Percentiles rank a stretch among this genome's conserved stretches.
phyloP scores from a whole-genome alignment of 2,797 vertebrate species.

The Buceros bicornis region DNA sequence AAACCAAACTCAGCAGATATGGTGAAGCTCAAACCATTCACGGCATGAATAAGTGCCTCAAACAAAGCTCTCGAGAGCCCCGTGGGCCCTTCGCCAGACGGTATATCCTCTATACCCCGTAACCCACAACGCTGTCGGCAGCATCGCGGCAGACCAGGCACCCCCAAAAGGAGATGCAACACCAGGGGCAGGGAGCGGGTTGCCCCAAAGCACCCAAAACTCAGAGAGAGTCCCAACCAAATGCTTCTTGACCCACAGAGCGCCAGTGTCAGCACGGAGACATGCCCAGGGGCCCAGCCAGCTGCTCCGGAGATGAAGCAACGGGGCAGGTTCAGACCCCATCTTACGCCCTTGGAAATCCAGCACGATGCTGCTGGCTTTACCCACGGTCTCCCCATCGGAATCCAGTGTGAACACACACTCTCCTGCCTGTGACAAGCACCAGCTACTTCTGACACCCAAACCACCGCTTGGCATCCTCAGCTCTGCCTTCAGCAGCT shows the following conservation, averaged over 20 bases:
- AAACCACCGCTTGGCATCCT: not conserved
- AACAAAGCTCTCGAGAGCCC: not conserved
- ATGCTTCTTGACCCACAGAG: not conserved
- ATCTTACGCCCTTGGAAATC: not conserved
- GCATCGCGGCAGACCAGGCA: not conserved
- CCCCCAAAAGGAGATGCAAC: not conserved
- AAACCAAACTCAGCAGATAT: conserved; percentile 41
- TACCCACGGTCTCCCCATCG: rapidly evolving
- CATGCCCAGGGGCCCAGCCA: not conserved
- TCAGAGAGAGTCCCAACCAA: not conserved
- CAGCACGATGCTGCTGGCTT: not conserved
- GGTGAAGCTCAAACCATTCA: conserved; percentile 30
- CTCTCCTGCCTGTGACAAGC: not conserved
- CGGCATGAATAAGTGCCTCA: not conserved
- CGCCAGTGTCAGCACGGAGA: not conserved
- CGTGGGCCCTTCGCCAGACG: rapidly evolving
- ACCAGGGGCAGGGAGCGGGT: not conserved
- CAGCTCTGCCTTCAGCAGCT: not conserved
- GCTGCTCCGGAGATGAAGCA: not conserved
- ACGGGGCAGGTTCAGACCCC: not conserved
- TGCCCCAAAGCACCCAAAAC: not conserved
- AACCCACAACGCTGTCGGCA: rapidly evolving
- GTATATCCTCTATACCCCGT: not conserved
- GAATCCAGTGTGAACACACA: not conserved
- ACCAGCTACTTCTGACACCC: conserved; percentile 1